Percentiles rank a stretch among this genome's conserved stretches.
Evolutionary conservation across 2,888 invertebrate species (phyloP).

Genomic region (Alloscopus bannaensis): DNA sequence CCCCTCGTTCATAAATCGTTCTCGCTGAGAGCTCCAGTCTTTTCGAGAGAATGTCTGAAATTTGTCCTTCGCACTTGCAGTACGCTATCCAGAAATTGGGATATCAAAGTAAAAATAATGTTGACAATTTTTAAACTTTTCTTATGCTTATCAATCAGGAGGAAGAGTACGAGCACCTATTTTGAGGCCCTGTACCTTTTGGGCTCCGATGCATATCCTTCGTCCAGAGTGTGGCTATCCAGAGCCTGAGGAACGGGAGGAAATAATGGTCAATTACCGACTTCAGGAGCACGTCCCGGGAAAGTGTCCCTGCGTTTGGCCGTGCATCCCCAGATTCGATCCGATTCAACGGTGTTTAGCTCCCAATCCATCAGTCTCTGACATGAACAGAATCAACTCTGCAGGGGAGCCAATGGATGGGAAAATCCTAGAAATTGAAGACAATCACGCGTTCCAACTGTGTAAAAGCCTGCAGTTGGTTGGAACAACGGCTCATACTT

Average conservation of each 20-base stretch:
- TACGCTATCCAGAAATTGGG: slow-evolving; percentile 30
- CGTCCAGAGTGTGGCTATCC: slow-evolving; percentile 48
- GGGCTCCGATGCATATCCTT: slow-evolving; percentile 44
- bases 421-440: too few relatives aligned
- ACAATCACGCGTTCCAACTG: too few relatives aligned
- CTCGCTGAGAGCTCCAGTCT: slow-evolving; percentile 41
- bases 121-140: too few relatives aligned
- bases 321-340: slow-evolving; percentile 58
- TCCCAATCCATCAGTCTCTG: too few relatives aligned
- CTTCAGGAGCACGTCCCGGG: slow-evolving; percentile 11
- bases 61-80: slow-evolving; percentile 48
- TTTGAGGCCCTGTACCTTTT: slow-evolving; percentile 55
- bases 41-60: slow-evolving; percentile 57
- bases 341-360: slow-evolving; percentile 65
- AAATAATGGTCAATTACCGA: slow-evolving; percentile 48
- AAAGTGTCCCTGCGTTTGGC: slow-evolving; percentile 65
- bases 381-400: too few relatives aligned
- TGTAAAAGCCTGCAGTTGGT: too few relatives aligned
- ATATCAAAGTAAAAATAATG: too few relatives aligned
- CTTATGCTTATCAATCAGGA: too few relatives aligned
- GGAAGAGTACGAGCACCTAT: slow-evolving; percentile 47
- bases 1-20: slow-evolving; percentile 45
- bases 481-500: too few relatives aligned
- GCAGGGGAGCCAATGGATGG: too few relatives aligned
- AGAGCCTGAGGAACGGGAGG: neutral